phyloP scores from a whole-genome alignment of 2,113 vertebrate genomes.

The Rhegmatorhina hoffmannsi region DNA sequence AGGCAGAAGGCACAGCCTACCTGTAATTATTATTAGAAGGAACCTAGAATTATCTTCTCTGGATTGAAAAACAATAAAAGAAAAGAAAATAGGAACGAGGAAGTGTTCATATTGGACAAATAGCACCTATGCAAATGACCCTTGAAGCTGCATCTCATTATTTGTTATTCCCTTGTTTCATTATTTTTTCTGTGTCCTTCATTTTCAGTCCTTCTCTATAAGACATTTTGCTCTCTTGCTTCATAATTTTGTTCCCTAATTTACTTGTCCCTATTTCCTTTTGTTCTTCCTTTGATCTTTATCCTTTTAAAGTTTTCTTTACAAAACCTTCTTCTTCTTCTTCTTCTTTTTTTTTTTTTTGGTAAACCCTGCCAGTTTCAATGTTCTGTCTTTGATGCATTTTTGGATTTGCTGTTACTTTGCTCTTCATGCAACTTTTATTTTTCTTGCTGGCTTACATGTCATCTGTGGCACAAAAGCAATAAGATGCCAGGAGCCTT shows the following conservation, averaged over 20 bases:
- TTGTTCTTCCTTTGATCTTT: conserved; percentile 46
- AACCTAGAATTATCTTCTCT: neutral
- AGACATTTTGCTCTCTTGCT: neutral
- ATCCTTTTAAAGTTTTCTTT: conserved; percentile 28
- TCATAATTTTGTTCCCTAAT: conserved; percentile 15
- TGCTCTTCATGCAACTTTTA: neutral
- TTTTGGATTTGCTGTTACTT: neutral
- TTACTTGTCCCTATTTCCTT: conserved; percentile 16
- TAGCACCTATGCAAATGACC: neutral
- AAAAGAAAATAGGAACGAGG: neutral
- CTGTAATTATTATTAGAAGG: neutral
- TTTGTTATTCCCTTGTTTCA: neutral
- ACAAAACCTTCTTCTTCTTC: neutral
- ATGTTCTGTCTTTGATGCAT: neutral
- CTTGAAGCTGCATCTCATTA: neutral
- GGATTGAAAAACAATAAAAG: neutral
- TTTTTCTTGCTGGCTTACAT: neutral
- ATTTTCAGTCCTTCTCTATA: neutral
- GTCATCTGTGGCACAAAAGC: neutral
- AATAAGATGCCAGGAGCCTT: neutral
- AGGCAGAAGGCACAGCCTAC: neutral
- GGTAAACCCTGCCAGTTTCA: neutral
- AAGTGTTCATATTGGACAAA: neutral
- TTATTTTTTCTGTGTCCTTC: neutral
- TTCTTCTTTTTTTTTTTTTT: neutral